Evolutionary conservation across 2,113 vertebrate species (phyloP).

Genomic region (Marmota flaviventris): DNA sequence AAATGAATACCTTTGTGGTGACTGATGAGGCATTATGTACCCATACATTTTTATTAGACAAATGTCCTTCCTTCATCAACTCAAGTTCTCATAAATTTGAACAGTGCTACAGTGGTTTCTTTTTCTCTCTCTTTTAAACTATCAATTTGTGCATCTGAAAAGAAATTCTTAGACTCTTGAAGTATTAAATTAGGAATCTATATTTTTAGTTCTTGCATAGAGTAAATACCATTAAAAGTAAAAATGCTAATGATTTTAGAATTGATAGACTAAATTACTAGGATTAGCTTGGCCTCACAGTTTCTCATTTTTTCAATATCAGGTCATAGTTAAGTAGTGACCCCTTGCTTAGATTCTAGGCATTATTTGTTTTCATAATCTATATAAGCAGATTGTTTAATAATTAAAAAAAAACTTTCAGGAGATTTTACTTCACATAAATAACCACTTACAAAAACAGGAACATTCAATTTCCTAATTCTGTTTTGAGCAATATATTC

Average conservation of each 20-base stretch:
- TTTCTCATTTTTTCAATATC: neutral
- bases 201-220: conserved; percentile 57
- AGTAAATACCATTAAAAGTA: conserved; percentile 71
- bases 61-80: neutral
- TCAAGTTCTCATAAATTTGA: neutral
- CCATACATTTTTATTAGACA: neutral
- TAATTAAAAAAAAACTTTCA: neutral
- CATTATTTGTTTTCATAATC: neutral
- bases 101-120: neutral
- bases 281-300: neutral
- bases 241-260: neutral
- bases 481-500: neutral
- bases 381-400: neutral
- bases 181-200: conserved; percentile 62
- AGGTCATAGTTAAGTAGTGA: neutral
- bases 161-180: conserved; percentile 76
- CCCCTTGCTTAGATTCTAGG: neutral
- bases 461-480: neutral
- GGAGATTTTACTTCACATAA: neutral
- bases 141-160: neutral
- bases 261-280: neutral
- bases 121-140: neutral
- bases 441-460: neutral
- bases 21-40: fast-evolving
- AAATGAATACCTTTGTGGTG: fast-evolving